Evolutionary conservation across 2,113 vertebrate species (phyloP).

Genomic region (Electrona antarctica): DNA sequence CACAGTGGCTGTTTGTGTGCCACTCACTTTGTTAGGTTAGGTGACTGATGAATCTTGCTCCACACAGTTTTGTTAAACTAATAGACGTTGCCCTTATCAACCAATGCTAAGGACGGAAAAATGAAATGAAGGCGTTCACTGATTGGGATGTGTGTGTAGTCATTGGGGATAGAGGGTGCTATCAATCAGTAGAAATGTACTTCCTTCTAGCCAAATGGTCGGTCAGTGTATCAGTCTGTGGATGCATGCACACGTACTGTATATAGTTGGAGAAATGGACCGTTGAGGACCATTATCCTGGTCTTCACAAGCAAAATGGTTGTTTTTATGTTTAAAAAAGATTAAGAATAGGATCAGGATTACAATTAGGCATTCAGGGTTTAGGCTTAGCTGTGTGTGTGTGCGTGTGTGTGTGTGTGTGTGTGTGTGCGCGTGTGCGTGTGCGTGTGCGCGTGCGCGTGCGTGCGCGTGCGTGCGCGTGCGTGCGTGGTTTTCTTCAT

Average conservation of each 20-base stretch:
- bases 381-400: background rate
- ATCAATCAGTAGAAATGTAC: conserved; percentile 19
- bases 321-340: too few species aligned
- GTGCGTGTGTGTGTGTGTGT: background rate
- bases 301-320: too few species aligned
- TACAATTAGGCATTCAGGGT: too few species aligned
- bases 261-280: too few species aligned
- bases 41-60: conserved; percentile 3
- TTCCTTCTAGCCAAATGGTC: too few species aligned
- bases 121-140: conserved; percentile 4
- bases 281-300: too few species aligned
- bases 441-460: too few species aligned
- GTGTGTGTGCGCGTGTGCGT: background rate
- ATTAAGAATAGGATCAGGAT: too few species aligned
- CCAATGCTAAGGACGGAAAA: background rate
- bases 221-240: too few species aligned
- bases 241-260: too few species aligned
- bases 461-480: too few species aligned
- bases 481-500: too few species aligned
- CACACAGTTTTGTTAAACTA: background rate
- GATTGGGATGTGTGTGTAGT: background rate
- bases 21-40: background rate
- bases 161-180: conserved; percentile 22
- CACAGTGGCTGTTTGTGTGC: background rate
- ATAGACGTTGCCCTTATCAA: background rate